Evolutionary conservation across 2,113 vertebrate species (phyloP).

Genomic region (Sylvia atricapilla): DNA sequence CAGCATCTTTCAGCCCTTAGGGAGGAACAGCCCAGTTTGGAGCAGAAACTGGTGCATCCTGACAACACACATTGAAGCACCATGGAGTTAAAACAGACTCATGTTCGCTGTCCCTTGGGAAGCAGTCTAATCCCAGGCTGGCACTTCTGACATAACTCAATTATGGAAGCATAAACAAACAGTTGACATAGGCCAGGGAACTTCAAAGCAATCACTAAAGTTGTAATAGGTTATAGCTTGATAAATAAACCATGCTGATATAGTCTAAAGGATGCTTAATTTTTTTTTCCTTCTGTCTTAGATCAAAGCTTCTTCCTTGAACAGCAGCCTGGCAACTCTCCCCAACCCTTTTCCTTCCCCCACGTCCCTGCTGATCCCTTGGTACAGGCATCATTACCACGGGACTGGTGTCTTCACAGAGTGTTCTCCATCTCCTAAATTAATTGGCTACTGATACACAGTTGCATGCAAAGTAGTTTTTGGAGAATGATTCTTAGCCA

Average conservation of each 20-base stretch:
- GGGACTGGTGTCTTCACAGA: background rate
- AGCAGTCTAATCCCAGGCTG: background rate
- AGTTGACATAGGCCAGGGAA: slow-evolving; percentile 26
- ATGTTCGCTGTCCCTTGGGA: background rate
- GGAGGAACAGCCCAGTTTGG: slow-evolving; percentile 13
- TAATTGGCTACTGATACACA: background rate
- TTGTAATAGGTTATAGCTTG: slow-evolving; percentile 40
- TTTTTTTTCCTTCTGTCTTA: background rate
- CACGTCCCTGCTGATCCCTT: background rate
- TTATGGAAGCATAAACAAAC: slow-evolving; percentile 55
- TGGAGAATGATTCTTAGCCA: background rate
- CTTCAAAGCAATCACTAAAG: slow-evolving; percentile 34
- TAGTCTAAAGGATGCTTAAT: background rate
- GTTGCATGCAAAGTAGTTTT: background rate
- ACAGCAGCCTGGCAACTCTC: background rate
- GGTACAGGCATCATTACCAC: background rate
- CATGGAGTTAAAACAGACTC: background rate
- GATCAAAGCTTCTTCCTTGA: slow-evolving; percentile 39
- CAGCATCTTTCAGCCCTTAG: background rate
- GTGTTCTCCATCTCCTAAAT: background rate
- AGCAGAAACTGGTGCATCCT: slow-evolving; percentile 10
- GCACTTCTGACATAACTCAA: slow-evolving; percentile 26
- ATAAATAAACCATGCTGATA: slow-evolving; percentile 43
- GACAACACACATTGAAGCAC: background rate
- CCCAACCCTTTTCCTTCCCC: background rate